These are phyloP conservation scores for Bombylius discolor DNA, from an alignment of 2,888 invertebrate species.

Conservation along the genomic window DNA sequence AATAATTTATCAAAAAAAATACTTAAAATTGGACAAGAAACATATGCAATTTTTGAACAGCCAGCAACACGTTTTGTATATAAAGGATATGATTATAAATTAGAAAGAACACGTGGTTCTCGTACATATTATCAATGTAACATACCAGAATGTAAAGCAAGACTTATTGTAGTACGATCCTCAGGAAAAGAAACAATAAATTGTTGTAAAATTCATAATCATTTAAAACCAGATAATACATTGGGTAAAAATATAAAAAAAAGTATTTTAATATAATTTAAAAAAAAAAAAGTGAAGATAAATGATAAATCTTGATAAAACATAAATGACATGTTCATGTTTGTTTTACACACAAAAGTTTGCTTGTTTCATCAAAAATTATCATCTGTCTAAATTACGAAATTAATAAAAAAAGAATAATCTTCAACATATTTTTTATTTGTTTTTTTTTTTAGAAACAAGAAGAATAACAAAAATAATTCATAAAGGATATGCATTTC, in stretches of 20 bases:
- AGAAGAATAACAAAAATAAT: conserved; percentile 1
- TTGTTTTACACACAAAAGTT: too few species aligned
- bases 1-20: not conserved
- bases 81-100: conserved; percentile 6
- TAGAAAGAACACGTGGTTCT: conserved; percentile 8
- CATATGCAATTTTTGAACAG: conserved; percentile 4
- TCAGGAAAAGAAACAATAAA: not conserved
- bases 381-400: too few species aligned
- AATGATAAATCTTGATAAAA: too few species aligned
- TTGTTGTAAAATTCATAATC: conserved; percentile 8
- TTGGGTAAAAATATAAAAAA: not conserved
- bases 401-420: not conserved
- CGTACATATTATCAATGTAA: conserved; percentile 10
- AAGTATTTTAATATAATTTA: too few species aligned
- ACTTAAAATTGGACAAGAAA: conserved; percentile 6
- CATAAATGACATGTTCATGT: too few species aligned
- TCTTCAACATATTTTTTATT: not conserved
- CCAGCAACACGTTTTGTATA: conserved; percentile 1
- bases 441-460: conserved; percentile 2
- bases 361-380: too few species aligned
- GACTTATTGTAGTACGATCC: conserved; percentile 3
- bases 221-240: conserved; percentile 1
- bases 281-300: too few species aligned
- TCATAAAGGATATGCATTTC: conserved; percentile 10
- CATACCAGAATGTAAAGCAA: conserved; percentile 5